Conservation (phyloP, 2,888 invertebrate genomes). For the Drosophila incognita region DNA sequence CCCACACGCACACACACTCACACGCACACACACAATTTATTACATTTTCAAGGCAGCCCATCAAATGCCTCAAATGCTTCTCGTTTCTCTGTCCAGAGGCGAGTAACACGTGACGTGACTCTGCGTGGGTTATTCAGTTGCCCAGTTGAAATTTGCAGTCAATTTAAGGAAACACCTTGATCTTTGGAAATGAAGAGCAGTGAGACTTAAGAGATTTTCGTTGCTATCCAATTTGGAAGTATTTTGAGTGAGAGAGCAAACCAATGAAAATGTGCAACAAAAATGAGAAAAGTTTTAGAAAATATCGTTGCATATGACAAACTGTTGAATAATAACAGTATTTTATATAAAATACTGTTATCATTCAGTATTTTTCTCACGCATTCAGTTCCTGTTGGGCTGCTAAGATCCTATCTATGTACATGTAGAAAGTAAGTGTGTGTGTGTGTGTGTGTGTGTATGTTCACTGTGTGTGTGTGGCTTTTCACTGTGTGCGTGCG, state of each 20-base stretch:
- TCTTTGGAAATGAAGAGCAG: background rate
- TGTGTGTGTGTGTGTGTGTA: slow-evolving; percentile 3
- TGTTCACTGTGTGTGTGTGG: background rate
- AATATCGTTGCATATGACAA: background rate
- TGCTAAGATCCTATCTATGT: slow-evolving; percentile 1
- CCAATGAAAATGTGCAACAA: background rate
- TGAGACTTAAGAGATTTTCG: background rate
- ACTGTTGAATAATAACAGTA: background rate
- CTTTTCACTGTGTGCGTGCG: background rate
- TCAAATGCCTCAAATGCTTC: slow-evolving; percentile 64
- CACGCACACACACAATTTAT: slow-evolving; percentile 61
- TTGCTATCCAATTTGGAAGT: background rate
- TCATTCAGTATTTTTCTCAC: slow-evolving; percentile 21
- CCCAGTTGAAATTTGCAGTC: slow-evolving; percentile 16
- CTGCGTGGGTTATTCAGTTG: slow-evolving; percentile 16
- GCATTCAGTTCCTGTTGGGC: slow-evolving; percentile 12
- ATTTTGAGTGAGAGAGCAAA: background rate
- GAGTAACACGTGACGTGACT: slow-evolving; percentile 51
- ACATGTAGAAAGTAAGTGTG: background rate
- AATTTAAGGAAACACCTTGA: slow-evolving; percentile 5
- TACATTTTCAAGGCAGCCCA: slow-evolving; percentile 73
- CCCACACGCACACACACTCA: slow-evolving; percentile 6
- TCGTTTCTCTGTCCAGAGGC: slow-evolving; percentile 5
- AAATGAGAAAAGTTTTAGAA: background rate
- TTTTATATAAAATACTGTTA: background rate